phyloP scores from a whole-genome alignment of 2,797 vertebrate species.

The Saxicola maurus region DNA sequence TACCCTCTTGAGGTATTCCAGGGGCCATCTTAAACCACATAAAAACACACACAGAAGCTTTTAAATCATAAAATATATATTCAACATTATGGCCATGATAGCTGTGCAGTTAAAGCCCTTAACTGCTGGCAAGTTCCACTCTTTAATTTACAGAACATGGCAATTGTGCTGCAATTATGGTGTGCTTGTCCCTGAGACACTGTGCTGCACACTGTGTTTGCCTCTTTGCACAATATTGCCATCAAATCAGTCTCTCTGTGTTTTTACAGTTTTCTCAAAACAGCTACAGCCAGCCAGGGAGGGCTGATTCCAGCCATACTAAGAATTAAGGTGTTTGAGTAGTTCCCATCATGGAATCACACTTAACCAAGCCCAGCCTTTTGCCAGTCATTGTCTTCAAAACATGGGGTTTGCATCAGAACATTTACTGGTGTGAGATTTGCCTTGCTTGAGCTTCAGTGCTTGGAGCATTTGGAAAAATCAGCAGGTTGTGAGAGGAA shows the following conservation, averaged over 20 bases:
- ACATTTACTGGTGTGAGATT: background rate
- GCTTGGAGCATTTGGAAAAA: background rate
- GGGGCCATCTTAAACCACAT: background rate
- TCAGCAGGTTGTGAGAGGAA: background rate
- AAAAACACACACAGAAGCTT: background rate
- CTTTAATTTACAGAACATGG: background rate
- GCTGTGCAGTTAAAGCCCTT: background rate
- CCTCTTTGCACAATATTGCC: fast-evolving
- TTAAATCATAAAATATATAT: background rate
- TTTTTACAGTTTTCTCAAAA: background rate
- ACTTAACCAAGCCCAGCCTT: background rate
- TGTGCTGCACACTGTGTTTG: background rate
- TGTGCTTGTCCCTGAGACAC: background rate
- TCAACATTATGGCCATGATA: background rate
- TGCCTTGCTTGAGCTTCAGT: background rate
- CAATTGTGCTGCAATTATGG: background rate
- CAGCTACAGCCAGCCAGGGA: background rate
- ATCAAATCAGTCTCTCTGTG: background rate
- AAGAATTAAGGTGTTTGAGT: background rate
- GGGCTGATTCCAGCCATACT: background rate
- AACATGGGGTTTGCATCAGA: background rate
- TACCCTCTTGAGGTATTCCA: background rate
- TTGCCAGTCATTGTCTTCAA: background rate
- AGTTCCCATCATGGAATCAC: background rate
- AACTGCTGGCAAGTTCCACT: background rate